Base-by-base conservation (phyloP, 2,797 vertebrate genomes). In the Liasis olivaceus region DNA sequence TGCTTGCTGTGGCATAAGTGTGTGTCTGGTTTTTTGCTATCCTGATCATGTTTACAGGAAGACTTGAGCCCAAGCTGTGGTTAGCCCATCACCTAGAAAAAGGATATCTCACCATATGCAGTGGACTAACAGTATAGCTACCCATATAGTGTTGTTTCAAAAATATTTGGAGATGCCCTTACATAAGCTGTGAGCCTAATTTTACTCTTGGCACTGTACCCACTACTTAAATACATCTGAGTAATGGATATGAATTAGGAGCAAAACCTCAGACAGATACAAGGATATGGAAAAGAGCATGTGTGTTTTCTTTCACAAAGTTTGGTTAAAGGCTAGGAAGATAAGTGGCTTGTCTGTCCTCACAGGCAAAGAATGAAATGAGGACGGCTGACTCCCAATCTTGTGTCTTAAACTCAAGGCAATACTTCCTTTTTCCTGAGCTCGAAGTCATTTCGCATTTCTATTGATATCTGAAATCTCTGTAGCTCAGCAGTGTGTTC, bases 401-500 rank as follows among this genome's bases (percentile, higher is more conserved):
- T 62, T 93, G 69, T 88, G 85, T 31, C 69, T 84, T 93, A 88
- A 91, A 85, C 92, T 47, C 59, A 84, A 88, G 69, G 85, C 89
- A 90, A 31, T 88, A 42, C 92, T 93, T 93, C 89, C 56, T 90
- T 86, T 62, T 59, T 88, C 69, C 85, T 88, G 56, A n/a, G 66
- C 89, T 47, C 88, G 69, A 77, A 91, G 92, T 91, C 89, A 93
- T 93, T 93, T 93, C 90, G 60, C 92, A 91, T 91, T 91, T 90
- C 90, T 93, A 93, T 93, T 62, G 69, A 93, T 93, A 93, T 66
- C 85, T 66, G 89, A 93, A 93, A 93, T 93, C 92, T 93, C 92
- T 51, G 89, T 91, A 93, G 92, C 92, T 93, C 92, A 93, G 89
- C 89, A 93, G 26, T 90, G 89, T 88, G 69, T 93, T 91, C 92